A percentile compares a stretch with the other conserved stretches of the same genome.
Conservation (phyloP, 2,113 vertebrate species). For the Chlorodrepanis virens region DNA sequence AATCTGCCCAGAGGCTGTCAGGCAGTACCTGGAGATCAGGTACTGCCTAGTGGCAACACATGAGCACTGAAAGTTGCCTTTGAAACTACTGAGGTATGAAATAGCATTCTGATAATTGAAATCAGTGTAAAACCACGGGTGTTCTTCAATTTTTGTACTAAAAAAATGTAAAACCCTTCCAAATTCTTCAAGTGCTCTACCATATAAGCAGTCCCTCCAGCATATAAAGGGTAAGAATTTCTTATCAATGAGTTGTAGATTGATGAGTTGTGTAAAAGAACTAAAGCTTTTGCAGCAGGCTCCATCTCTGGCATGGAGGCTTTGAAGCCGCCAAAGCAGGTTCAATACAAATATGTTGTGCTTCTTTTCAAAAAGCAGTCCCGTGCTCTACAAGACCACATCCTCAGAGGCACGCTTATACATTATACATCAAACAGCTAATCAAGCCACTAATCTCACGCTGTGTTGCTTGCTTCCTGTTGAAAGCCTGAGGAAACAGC, state of each 20-base stretch:
- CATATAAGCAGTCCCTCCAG: not conserved
- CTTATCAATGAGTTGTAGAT: not conserved
- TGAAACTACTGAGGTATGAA: not conserved
- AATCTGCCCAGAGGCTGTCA: not conserved
- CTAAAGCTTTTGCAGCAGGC: not conserved
- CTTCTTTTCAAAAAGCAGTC: not conserved
- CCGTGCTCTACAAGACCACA: not conserved
- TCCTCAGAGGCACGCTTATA: not conserved
- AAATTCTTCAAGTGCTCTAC: not conserved
- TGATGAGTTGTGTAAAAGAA: not conserved
- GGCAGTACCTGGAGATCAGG: not conserved
- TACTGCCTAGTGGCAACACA: not conserved
- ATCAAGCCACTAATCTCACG: not conserved
- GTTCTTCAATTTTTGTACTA: not conserved
- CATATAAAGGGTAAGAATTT: not conserved
- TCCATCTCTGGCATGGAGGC: not conserved
- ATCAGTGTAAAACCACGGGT: not conserved
- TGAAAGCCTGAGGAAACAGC: conserved; percentile 10
- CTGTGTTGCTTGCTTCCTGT: not conserved
- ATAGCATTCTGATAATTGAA: not conserved
- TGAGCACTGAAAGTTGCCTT: not conserved
- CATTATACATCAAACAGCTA: not conserved
- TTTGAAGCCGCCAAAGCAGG: not conserved
- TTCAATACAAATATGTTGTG: not conserved
- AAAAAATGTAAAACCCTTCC: not conserved